Percentiles rank a stretch among this genome's conserved stretches.
These are phyloP conservation scores for Spodoptera litura DNA, from an alignment of 1,140 invertebrate genomes.

Conservation along the genomic window DNA sequence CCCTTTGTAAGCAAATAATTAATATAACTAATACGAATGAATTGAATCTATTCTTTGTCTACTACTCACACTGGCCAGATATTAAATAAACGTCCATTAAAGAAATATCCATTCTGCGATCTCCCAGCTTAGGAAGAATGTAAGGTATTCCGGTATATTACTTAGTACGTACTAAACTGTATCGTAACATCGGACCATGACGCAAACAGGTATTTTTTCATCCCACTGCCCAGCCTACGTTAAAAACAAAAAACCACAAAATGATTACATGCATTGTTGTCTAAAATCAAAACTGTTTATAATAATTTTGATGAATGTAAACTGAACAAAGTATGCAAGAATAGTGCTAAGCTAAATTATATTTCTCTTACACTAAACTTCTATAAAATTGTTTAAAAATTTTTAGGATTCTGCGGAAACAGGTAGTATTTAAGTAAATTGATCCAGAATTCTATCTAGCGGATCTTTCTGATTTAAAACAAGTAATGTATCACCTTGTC, in stretches of 20 bases:
- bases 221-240: background rate
- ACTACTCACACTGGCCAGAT: background rate
- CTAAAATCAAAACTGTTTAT: constrained; percentile 19
- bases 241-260: background rate
- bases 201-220: constrained; percentile 27
- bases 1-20: too few species aligned
- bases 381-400: constrained; percentile 11
- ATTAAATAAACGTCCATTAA: background rate
- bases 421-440: background rate
- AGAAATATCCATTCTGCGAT: constrained; percentile 10
- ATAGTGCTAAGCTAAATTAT: constrained; percentile 17
- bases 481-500: constrained; percentile 33
- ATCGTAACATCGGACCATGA: background rate
- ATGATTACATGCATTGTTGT: constrained; percentile 14
- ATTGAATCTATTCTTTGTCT: too few species aligned
- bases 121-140: background rate
- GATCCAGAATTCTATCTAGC: constrained; percentile 19
- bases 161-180: background rate
- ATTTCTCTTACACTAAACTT: background rate
- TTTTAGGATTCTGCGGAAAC: constrained; percentile 13
- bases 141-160: background rate
- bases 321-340: constrained; percentile 22
- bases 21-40: too few species aligned
- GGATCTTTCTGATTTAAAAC: constrained; percentile 20
- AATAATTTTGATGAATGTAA: constrained; percentile 16